These are phyloP conservation scores for Dufourea novaeangliae DNA, from an alignment of 1,140 invertebrate species.

Conservation along the genomic window DNA sequence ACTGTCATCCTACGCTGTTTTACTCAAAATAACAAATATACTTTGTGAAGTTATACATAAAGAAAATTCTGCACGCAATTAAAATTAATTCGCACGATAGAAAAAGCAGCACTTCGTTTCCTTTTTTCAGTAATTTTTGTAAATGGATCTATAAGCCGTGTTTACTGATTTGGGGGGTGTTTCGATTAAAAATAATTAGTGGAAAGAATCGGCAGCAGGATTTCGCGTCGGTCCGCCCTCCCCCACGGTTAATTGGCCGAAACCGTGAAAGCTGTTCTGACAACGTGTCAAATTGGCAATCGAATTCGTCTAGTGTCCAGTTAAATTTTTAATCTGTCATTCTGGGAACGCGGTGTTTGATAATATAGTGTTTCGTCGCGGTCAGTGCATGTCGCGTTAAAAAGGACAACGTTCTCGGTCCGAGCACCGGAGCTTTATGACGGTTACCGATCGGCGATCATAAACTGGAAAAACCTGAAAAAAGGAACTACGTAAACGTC, in stretches of 20 bases:
- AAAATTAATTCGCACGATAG: too few relatives aligned
- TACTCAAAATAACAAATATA: too few relatives aligned
- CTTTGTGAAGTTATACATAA: too few relatives aligned
- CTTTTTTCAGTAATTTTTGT: too few relatives aligned
- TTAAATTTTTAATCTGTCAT: background rate
- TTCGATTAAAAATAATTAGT: background rate
- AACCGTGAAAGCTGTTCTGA: background rate
- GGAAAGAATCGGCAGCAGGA: background rate
- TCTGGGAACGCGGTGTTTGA: background rate
- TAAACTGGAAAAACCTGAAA: conserved; percentile 26
- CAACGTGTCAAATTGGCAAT: background rate
- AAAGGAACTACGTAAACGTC: background rate
- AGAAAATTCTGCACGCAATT: too few relatives aligned
- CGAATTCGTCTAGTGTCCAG: background rate
- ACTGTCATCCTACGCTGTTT: too few relatives aligned
- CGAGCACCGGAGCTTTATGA: background rate
- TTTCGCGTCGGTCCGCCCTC: background rate
- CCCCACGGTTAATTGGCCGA: background rate
- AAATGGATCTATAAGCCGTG: too few relatives aligned
- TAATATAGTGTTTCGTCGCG: background rate
- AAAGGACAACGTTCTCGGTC: background rate
- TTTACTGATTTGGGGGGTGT: background rate
- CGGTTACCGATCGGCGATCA: conserved; percentile 11
- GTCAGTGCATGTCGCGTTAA: background rate
- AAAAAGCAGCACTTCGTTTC: too few relatives aligned